phyloP scores from a whole-genome alignment of 2,888 invertebrate genomes.

The Sicus ferrugineus region DNA sequence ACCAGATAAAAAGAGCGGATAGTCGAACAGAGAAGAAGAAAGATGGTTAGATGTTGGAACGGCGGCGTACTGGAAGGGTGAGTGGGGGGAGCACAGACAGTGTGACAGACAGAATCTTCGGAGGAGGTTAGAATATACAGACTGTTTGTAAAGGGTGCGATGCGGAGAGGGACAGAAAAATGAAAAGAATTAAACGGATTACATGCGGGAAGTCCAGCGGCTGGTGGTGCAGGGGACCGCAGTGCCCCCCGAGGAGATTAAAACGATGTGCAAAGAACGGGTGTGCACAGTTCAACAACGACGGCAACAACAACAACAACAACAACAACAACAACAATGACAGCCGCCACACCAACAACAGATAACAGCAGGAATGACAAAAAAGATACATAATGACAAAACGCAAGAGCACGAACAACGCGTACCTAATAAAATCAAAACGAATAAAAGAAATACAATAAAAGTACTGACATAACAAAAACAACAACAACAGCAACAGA shows the following conservation, averaged over 20 bases:
- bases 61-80: not conserved
- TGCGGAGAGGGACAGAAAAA: not conserved
- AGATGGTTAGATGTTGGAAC: not conserved
- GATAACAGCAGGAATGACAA: too few species aligned
- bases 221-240: not conserved
- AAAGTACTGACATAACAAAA: too few species aligned
- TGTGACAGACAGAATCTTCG: too few species aligned
- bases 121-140: too few species aligned
- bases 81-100: too few species aligned
- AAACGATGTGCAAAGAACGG: constrained; percentile 25
- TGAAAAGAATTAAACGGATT: not conserved
- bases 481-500: constrained; percentile 16
- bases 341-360: not conserved
- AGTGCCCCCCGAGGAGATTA: constrained; percentile 20
- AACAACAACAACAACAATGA: not conserved
- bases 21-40: not conserved
- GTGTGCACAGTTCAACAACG: not conserved
- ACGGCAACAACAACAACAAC: constrained; percentile 4
- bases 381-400: not conserved
- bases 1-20: not conserved
- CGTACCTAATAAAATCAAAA: too few species aligned
- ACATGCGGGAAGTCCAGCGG: not conserved
- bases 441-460: too few species aligned
- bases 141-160: too few species aligned
- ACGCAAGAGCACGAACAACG: not conserved